phyloP scores from a whole-genome alignment of 2,113 vertebrate species.

The Chloropsis hardwickii region DNA sequence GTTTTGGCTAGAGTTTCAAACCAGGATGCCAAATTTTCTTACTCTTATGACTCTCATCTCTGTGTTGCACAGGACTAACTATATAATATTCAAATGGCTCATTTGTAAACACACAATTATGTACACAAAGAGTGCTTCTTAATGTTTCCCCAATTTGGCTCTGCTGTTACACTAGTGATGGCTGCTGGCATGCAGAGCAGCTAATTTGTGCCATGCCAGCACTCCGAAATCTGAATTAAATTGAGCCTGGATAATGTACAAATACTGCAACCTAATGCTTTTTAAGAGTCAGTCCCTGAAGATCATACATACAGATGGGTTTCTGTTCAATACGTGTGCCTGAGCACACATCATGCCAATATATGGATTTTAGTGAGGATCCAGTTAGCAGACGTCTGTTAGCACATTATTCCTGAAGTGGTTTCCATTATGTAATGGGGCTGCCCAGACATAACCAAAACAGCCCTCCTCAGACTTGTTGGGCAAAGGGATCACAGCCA shows the following conservation, averaged over 20 bases:
- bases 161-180: not conserved
- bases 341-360: not conserved
- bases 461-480: not conserved
- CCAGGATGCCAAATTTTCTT: conserved; percentile 44
- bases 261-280: conserved; percentile 25
- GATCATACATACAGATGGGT: not conserved
- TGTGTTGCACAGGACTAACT: not conserved
- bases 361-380: not conserved
- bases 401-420: not conserved
- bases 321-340: not conserved
- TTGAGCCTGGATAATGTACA: not conserved
- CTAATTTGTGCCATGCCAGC: conserved; percentile 19
- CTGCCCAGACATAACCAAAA: not conserved
- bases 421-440: not conserved
- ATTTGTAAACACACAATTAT: conserved; percentile 61
- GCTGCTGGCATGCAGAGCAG: conserved; percentile 13
- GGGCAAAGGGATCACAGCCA: not conserved
- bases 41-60: conserved; percentile 35
- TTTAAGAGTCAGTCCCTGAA: not conserved
- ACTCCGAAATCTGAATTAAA: conserved; percentile 24
- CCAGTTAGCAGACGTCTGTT: not conserved
- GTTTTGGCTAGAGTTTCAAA: conserved; percentile 32
- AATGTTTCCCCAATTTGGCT: conserved; percentile 34
- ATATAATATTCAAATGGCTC: conserved; percentile 47
- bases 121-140: conserved; percentile 20